Conservation (phyloP, 2,888 invertebrate genomes). For the Drosophila peninsularis region DNA sequence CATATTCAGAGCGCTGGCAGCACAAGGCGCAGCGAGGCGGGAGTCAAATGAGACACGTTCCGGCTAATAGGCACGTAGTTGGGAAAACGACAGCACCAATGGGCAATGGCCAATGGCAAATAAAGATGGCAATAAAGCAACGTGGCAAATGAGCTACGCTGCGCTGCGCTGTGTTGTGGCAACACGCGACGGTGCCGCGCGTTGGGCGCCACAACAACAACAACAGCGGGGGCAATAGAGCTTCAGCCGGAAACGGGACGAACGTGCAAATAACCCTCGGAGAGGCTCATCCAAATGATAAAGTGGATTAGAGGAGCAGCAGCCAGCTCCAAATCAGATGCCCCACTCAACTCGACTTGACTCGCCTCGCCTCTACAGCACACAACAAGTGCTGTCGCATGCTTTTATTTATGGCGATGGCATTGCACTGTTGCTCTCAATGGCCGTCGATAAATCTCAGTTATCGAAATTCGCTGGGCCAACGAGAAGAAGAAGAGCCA, state of each 20-base stretch:
- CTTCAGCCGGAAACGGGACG: conserved; percentile 38
- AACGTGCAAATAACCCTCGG: conserved; percentile 53
- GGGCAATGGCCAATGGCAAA: conserved; percentile 52
- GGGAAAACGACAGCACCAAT: conserved; percentile 44
- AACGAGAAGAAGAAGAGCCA: neutral
- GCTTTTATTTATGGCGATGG: conserved; percentile 32
- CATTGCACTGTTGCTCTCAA: conserved; percentile 36
- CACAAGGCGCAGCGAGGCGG: neutral
- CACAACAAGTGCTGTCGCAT: conserved; percentile 35
- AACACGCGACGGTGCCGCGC: conserved; percentile 15
- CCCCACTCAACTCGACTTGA: conserved; percentile 2
- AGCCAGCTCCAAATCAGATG: conserved; percentile 16
- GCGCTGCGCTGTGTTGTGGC: neutral
- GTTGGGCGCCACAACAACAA: neutral
- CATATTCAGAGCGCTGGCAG: conserved; percentile 21
- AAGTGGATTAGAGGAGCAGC: conserved; percentile 41
- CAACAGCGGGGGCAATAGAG: neutral
- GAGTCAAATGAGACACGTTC: conserved; percentile 66
- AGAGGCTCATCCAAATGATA: conserved; percentile 39
- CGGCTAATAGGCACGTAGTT: conserved; percentile 71
- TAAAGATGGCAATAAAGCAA: conserved; percentile 63
- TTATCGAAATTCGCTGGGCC: conserved; percentile 27
- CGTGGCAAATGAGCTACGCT: conserved; percentile 57
- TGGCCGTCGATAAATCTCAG: conserved; percentile 41
- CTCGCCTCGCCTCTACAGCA: neutral